Evolutionary conservation across 2,888 invertebrate genomes (phyloP).

Genomic region (Asteroscopus sphinx): DNA sequence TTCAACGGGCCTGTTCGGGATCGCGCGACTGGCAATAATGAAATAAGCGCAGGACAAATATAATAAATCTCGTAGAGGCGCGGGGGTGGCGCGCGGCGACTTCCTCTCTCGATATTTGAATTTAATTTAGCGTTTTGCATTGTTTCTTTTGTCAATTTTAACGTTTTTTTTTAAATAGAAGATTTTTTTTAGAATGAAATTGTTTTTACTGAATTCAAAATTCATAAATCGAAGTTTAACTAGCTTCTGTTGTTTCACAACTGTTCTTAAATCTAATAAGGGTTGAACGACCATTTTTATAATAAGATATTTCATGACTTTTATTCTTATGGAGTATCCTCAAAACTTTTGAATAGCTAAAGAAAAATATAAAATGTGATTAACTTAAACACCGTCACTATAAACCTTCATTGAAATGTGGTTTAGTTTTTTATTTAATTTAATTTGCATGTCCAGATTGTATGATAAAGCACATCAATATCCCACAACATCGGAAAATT

Average conservation of each 20-base stretch:
- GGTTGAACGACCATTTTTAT: too few species aligned
- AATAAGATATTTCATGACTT: too few species aligned
- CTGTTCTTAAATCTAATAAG: too few species aligned
- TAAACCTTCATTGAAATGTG: slow-evolving; percentile 15
- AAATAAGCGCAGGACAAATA: slow-evolving; percentile 89
- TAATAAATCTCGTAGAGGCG: slow-evolving; percentile 88
- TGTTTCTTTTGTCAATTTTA: slow-evolving; percentile 81
- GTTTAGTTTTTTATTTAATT: slow-evolving; percentile 14
- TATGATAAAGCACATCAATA: slow-evolving; percentile 43
- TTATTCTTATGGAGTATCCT: too few species aligned
- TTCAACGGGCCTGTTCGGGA: slow-evolving; percentile 73
- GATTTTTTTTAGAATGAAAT: slow-evolving; percentile 56
- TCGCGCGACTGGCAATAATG: slow-evolving; percentile 85
- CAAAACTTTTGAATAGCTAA: too few species aligned
- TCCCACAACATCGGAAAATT: slow-evolving; percentile 46
- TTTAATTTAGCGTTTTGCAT: slow-evolving; percentile 86
- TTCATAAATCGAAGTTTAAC: slow-evolving; percentile 16
- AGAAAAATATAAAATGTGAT: too few species aligned
- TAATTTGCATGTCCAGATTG: slow-evolving; percentile 28
- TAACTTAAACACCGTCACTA: background rate
- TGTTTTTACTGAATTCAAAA: slow-evolving; percentile 26
- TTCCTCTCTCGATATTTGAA: slow-evolving; percentile 90
- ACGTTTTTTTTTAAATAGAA: slow-evolving; percentile 63
- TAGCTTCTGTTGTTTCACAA: background rate
- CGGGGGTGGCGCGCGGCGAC: slow-evolving; percentile 82